A percentile compares a stretch with the other conserved stretches of the same genome.
These are phyloP conservation scores for Cremastinae sp. DNA, from an alignment of 2,888 invertebrate species.

Conservation along the genomic window DNA sequence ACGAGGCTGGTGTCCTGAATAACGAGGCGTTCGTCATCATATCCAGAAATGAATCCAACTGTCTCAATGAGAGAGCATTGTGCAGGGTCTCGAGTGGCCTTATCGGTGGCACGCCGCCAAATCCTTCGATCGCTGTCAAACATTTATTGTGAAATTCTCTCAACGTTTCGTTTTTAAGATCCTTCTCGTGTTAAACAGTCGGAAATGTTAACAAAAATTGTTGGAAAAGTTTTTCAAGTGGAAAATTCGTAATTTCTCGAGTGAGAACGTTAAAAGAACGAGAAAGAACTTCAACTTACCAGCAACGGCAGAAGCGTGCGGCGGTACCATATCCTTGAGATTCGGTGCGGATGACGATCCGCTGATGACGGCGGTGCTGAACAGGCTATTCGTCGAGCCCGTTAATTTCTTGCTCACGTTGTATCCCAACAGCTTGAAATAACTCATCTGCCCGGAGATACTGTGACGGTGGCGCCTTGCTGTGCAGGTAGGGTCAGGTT, in stretches of 20 bases:
- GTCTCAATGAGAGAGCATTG: conserved; percentile 95
- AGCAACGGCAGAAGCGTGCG: conserved; percentile 85
- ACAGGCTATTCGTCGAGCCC: conserved; percentile 90
- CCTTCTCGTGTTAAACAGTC: too few species aligned
- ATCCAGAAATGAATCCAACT: conserved; percentile 94
- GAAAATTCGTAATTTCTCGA: too few species aligned
- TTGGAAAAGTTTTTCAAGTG: too few species aligned
- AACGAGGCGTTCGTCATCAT: conserved; percentile 90
- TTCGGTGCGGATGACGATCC: conserved; percentile 96
- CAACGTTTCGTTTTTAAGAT: too few species aligned
- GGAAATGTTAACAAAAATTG: too few species aligned
- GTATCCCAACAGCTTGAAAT: conserved; percentile 94
- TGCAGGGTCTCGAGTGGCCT: conserved; percentile 98
- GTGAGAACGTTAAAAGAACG: background rate
- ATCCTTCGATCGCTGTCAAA: conserved; percentile 87
- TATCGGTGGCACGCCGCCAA: conserved; percentile 96
- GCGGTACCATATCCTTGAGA: conserved; percentile 92
- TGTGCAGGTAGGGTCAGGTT: conserved; percentile 80
- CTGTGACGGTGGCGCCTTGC: conserved; percentile 96
- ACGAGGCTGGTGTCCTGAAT: conserved; percentile 87
- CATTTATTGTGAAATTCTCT: too few species aligned
- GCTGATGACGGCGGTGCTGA: conserved; percentile 97
- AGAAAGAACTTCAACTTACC: conserved; percentile 82
- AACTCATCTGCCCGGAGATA: conserved; percentile 97
- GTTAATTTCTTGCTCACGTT: conserved; percentile 86